Evolutionary conservation across 2,888 invertebrate species (phyloP).

Genomic region (Macroteleia sp.): DNA sequence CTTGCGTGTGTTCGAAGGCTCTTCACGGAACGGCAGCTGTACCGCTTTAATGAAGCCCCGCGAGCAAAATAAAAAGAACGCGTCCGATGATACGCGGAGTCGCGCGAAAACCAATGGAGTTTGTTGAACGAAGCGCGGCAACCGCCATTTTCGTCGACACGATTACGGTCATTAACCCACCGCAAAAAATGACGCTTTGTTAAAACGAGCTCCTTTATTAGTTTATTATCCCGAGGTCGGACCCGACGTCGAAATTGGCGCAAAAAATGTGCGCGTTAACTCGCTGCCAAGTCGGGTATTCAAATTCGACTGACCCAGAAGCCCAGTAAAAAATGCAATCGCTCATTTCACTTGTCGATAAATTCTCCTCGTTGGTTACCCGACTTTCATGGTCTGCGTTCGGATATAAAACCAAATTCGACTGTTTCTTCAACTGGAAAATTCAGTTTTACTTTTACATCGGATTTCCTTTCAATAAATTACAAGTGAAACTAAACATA

Average conservation of each 20-base stretch:
- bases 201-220: constrained; percentile 24
- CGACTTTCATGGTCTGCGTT: neutral
- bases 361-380: neutral
- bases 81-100: constrained; percentile 41
- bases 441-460: neutral
- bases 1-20: constrained; percentile 38
- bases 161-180: constrained; percentile 44
- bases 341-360: neutral
- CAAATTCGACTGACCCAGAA: constrained; percentile 4
- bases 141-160: constrained; percentile 32
- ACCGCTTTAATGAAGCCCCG: constrained; percentile 58
- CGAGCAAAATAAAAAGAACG: constrained; percentile 40
- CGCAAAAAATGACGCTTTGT: constrained; percentile 20
- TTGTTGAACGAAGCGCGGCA: constrained; percentile 23
- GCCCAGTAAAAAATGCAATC: neutral
- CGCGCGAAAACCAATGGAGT: constrained; percentile 44
- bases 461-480: neutral
- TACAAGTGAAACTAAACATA: neutral
- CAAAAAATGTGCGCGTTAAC: neutral
- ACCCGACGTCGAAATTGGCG: neutral
- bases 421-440: neutral
- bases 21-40: constrained; percentile 59
- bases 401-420: neutral
- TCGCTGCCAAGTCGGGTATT: neutral
- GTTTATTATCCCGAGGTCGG: neutral